Conservation (phyloP, 2,888 invertebrate genomes). For the Amblyjoppa proteus region DNA sequence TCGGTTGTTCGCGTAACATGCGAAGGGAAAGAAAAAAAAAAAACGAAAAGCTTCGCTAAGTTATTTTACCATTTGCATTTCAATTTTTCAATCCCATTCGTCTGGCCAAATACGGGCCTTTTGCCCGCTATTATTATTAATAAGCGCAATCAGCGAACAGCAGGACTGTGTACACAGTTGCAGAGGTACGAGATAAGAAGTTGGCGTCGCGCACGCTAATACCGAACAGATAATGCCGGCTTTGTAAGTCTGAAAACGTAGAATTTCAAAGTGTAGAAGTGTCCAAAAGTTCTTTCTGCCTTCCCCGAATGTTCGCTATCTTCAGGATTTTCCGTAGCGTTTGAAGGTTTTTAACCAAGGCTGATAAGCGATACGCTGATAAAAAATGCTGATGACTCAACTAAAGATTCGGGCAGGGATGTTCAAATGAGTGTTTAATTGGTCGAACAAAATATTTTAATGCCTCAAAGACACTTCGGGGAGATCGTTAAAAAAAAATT, state of each 20-base stretch:
- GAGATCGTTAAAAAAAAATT: too few species aligned
- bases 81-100: slow-evolving; percentile 51
- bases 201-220: background rate
- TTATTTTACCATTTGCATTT: slow-evolving; percentile 67
- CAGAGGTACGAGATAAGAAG: background rate
- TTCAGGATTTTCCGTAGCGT: background rate
- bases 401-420: too few species aligned
- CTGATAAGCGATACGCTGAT: too few species aligned
- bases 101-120: slow-evolving; percentile 19
- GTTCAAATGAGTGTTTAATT: too few species aligned
- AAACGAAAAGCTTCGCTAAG: slow-evolving; percentile 26
- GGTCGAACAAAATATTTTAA: too few species aligned
- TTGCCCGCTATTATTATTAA: slow-evolving; percentile 11
- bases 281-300: background rate
- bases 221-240: background rate
- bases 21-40: background rate
- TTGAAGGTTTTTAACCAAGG: too few species aligned
- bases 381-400: too few species aligned
- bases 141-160: background rate
- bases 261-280: background rate
- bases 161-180: background rate
- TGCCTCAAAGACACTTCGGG: too few species aligned
- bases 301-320: slow-evolving; percentile 7
- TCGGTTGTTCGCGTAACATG: slow-evolving; percentile 8
- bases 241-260: background rate